Evolutionary conservation across 1,140 invertebrate species (phyloP).

Genomic region (Dolichoris vasculosae): DNA sequence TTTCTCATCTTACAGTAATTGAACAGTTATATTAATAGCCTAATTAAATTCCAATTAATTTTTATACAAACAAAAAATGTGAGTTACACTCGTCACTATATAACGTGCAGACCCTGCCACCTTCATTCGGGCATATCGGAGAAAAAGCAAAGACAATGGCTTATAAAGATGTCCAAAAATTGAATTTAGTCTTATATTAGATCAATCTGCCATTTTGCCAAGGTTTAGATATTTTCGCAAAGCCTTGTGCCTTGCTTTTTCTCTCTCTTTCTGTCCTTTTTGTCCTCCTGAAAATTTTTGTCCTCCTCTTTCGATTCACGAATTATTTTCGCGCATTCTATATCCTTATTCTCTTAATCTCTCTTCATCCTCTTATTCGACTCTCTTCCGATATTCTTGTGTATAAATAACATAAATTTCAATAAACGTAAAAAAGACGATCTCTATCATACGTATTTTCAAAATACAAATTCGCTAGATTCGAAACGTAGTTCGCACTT

Average conservation of each 20-base stretch:
- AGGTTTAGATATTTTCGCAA: not conserved
- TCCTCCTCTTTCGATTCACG: conserved; percentile 34
- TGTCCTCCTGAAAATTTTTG: conserved; percentile 41
- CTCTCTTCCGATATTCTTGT: conserved; percentile 37
- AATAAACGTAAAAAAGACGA: conserved; percentile 56
- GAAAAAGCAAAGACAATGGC: conserved; percentile 56
- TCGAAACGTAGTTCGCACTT: not conserved
- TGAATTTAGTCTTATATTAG: conserved; percentile 8
- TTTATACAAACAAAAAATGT: conserved; percentile 70
- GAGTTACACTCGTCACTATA: conserved; percentile 67
- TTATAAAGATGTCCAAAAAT: conserved; percentile 23
- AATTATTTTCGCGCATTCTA: conserved; percentile 41
- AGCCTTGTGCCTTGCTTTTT: conserved; percentile 23
- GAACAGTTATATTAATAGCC: conserved; percentile 70
- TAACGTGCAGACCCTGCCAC: conserved; percentile 63
- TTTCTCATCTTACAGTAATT: conserved; percentile 69
- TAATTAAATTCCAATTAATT: conserved; percentile 71
- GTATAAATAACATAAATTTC: conserved; percentile 64
- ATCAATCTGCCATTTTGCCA: conserved; percentile 3
- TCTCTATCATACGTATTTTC: conserved; percentile 49
- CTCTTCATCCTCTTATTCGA: not conserved
- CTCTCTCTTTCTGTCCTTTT: conserved; percentile 42
- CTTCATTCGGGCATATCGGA: conserved; percentile 56
- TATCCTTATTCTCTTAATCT: conserved; percentile 23
- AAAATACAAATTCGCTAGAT: conserved; percentile 56